Conservation (phyloP, 2,113 vertebrate genomes). For the Rhombomys opimus region DNA sequence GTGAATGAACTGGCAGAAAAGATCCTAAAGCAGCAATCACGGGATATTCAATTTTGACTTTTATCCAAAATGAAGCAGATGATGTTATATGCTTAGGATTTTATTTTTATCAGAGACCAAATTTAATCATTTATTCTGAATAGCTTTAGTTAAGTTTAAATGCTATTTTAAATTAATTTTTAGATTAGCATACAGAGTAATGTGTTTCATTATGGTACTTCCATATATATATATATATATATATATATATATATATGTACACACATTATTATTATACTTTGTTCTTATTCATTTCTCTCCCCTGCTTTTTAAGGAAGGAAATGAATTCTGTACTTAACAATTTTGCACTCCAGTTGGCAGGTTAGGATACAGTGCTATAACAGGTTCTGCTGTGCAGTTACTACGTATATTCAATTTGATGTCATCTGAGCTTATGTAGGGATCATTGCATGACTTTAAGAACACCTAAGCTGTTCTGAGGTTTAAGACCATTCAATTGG, state of each 20-base stretch:
- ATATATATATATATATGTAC: not conserved
- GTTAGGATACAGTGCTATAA: not conserved
- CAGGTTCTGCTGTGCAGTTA: not conserved
- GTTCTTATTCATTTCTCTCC: not conserved
- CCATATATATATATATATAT: not conserved
- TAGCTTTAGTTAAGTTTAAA: constrained; percentile 23
- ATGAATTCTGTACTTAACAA: not conserved
- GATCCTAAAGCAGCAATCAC: not conserved
- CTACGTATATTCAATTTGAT: not conserved
- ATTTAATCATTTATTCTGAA: constrained; percentile 24
- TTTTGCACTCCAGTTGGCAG: not conserved
- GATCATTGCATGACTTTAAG: not conserved
- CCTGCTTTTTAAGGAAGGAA: constrained; percentile 13
- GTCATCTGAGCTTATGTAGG: not conserved
- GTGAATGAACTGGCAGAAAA: not conserved
- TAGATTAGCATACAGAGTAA: not conserved
- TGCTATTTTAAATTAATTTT: constrained; percentile 41
- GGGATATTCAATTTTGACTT: not conserved
- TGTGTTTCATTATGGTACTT: not conserved
- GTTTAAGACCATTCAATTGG: not conserved
- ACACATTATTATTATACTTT: not conserved
- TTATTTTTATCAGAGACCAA: not conserved
- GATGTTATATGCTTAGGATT: not conserved
- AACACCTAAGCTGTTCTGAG: not conserved
- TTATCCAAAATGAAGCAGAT: constrained; percentile 6